Evolutionary conservation across 2,113 vertebrate genomes (phyloP).

Genomic region (Petaurus breviceps): DNA sequence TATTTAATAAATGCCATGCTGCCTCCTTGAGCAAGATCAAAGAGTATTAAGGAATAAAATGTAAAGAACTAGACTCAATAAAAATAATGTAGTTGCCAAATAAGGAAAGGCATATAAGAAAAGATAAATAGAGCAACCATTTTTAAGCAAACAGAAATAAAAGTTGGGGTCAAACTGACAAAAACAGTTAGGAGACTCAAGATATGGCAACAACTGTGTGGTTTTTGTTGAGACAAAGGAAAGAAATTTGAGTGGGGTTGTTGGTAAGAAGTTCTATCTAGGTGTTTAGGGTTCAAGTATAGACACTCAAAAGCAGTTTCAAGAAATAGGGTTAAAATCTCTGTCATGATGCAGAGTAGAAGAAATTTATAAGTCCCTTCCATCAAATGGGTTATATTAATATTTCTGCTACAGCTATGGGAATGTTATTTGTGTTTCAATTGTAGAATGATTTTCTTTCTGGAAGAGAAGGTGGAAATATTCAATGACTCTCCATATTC

Average conservation of each 20-base stretch:
- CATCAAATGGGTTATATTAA: too few relatives aligned
- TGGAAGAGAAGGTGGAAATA: too few relatives aligned
- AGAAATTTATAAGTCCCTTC: not conserved
- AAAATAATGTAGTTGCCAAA: not conserved
- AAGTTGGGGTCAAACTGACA: not conserved
- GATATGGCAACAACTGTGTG: not conserved
- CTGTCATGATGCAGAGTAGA: not conserved
- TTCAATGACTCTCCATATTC: too few relatives aligned
- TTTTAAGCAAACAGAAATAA: not conserved
- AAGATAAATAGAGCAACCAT: not conserved
- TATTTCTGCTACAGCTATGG: too few relatives aligned
- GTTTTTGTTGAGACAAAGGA: not conserved
- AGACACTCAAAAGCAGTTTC: not conserved
- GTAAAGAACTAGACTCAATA: not conserved
- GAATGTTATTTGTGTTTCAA: too few relatives aligned
- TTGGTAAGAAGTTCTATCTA: not conserved
- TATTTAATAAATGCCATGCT: not conserved
- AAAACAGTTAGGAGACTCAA: not conserved
- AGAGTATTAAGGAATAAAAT: not conserved
- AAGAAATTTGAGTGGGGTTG: not conserved
- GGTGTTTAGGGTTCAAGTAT: not conserved
- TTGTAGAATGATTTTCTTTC: too few relatives aligned
- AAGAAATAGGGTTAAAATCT: not conserved
- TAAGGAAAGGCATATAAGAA: not conserved
- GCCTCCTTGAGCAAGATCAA: not conserved